These are phyloP conservation scores for Crax fasciolata DNA, from an alignment of 2,797 vertebrate species.

Conservation along the genomic window DNA sequence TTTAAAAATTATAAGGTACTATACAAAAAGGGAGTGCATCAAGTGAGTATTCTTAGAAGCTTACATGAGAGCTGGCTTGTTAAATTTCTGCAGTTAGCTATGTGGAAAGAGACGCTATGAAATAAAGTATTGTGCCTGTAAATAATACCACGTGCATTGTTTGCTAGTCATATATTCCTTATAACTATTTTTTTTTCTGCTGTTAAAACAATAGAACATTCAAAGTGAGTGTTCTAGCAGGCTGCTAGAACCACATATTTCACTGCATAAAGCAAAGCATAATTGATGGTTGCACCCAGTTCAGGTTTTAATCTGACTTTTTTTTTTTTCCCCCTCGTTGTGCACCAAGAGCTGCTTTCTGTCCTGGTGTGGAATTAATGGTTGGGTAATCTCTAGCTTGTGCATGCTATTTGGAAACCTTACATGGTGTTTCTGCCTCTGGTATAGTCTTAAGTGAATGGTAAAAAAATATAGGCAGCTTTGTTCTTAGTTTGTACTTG, in stretches of 20 bases:
- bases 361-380: not conserved
- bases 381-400: not conserved
- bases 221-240: not conserved
- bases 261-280: not conserved
- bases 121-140: slow-evolving; percentile 28
- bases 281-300: not conserved
- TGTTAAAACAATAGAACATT: slow-evolving; percentile 35
- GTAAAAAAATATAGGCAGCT: not conserved
- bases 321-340: not conserved
- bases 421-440: not conserved
- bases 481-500: not conserved
- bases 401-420: not conserved
- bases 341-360: not conserved
- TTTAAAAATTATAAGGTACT: slow-evolving; percentile 39
- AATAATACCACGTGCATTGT: slow-evolving; percentile 35
- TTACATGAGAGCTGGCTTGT: slow-evolving; percentile 9
- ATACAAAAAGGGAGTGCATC: not conserved
- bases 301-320: not conserved
- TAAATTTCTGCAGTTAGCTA: slow-evolving; percentile 32
- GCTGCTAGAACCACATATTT: not conserved
- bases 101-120: not conserved
- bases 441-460: not conserved
- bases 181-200: not conserved
- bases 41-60: slow-evolving; percentile 20
- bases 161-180: not conserved